Percentiles rank a stretch among this genome's conserved stretches.
Evolutionary conservation across 2,797 vertebrate species (phyloP).

Genomic region (Hapalemur alaotrensis): DNA sequence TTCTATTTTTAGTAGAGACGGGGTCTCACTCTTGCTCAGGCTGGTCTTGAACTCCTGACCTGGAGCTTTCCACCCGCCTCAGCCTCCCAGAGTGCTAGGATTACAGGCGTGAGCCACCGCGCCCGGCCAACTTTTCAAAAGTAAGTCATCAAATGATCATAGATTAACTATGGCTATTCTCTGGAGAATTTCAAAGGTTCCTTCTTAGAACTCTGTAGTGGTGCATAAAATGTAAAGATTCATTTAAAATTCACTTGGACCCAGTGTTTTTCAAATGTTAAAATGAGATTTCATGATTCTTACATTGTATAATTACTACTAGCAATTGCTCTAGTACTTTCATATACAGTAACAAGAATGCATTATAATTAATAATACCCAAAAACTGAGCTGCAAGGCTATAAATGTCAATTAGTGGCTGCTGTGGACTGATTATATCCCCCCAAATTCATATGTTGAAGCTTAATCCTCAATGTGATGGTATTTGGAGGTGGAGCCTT

Average conservation of each 20-base stretch:
- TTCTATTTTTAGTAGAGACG: no score
- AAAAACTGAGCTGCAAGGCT: neutral
- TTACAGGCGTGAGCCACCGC: no score
- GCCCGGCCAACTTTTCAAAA: slow-evolving; percentile 36
- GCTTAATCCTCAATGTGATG: neutral
- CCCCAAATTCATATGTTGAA: neutral
- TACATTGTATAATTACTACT: neutral
- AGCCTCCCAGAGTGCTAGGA: no score
- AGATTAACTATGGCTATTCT: neutral
- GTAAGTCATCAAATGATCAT: neutral
- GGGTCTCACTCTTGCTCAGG: no score
- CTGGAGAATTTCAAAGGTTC: neutral
- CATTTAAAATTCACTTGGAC: neutral
- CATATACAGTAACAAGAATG: slow-evolving; percentile 1
- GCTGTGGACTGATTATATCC: neutral
- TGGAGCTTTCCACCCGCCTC: no score
- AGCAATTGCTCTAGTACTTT: slow-evolving; percentile 2
- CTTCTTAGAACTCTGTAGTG: neutral
- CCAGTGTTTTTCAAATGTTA: neutral
- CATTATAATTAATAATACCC: neutral
- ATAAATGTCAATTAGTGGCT: neutral
- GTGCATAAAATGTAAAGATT: slow-evolving; percentile 5
- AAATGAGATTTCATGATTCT: slow-evolving; percentile 21
- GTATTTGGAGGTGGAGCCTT: neutral
- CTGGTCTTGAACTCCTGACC: no score